phyloP scores from a whole-genome alignment of 2,888 invertebrate genomes.

The Bellardia pandia region DNA sequence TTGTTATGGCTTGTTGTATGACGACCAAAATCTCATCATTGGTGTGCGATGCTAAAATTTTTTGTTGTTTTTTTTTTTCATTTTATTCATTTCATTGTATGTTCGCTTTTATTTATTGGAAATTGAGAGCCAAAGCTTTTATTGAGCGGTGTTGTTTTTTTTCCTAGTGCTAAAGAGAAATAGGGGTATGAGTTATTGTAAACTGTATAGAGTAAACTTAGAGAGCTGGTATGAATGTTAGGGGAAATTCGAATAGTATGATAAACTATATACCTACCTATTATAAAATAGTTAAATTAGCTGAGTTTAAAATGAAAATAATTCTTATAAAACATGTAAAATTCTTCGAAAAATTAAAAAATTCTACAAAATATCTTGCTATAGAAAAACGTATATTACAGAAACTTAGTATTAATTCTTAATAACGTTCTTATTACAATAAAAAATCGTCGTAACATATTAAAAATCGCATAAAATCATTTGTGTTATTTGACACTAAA shows the following conservation, averaged over 20 bases:
- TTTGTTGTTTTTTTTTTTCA: constrained; percentile 41
- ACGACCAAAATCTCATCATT: constrained; percentile 26
- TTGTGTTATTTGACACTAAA: no score
- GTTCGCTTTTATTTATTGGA: constrained; percentile 58
- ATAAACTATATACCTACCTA: background rate
- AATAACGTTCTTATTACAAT: no score
- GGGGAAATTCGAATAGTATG: constrained; percentile 37
- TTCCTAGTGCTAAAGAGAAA: constrained; percentile 10
- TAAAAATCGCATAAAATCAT: no score
- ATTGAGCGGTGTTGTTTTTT: background rate
- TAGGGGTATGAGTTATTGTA: constrained; percentile 53
- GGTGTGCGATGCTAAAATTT: background rate
- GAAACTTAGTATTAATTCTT: no score
- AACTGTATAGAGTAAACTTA: background rate
- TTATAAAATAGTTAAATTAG: background rate
- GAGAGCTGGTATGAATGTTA: constrained; percentile 8
- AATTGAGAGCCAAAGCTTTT: constrained; percentile 61
- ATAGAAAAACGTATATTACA: no score
- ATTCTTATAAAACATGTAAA: no score
- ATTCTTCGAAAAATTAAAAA: no score
- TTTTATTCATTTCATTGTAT: constrained; percentile 30
- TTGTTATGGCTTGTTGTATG: constrained; percentile 7
- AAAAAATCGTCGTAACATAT: no score
- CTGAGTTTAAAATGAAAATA: no score
- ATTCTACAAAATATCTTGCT: no score